Conservation (phyloP, 1,140 invertebrate species). For the Drosophila willistoni region DNA sequence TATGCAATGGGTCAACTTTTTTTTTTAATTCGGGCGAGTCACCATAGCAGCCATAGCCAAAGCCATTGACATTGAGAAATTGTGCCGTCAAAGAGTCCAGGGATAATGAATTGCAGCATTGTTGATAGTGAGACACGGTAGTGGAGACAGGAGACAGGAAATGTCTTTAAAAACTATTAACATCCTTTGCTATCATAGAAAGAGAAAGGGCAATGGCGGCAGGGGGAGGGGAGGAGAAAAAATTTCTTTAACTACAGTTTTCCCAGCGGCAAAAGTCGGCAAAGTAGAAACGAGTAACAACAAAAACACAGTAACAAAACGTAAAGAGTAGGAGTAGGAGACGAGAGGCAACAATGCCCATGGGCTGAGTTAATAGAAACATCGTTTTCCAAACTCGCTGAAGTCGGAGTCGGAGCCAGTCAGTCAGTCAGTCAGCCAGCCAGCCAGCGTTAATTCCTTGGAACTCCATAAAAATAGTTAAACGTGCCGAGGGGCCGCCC, state of each 20-base stretch:
- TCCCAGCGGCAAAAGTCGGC: slow-evolving; percentile 38
- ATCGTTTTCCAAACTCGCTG: slow-evolving; percentile 22
- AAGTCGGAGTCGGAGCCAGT: slow-evolving; percentile 15
- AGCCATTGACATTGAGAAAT: slow-evolving; percentile 46
- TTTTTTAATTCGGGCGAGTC: not conserved
- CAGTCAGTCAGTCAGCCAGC: not conserved
- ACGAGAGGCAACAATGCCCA: slow-evolving; percentile 38
- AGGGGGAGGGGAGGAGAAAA: not conserved
- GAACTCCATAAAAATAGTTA: slow-evolving; percentile 80
- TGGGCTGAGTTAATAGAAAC: slow-evolving; percentile 72
- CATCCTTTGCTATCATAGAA: slow-evolving; percentile 22
- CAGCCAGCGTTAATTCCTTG: slow-evolving; percentile 58
- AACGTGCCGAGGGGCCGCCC: slow-evolving; percentile 72
- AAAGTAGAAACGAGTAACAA: slow-evolving; percentile 41
- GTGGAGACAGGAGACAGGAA: slow-evolving; percentile 32
- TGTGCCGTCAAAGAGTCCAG: not conserved
- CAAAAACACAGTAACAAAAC: not conserved
- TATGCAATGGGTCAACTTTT: slow-evolving; percentile 1
- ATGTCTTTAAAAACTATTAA: slow-evolving; percentile 24
- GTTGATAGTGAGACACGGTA: not conserved
- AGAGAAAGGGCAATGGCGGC: not conserved
- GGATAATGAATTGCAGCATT: not conserved
- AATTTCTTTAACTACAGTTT: slow-evolving; percentile 26
- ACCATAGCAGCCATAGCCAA: not conserved
- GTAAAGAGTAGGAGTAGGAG: not conserved